Base-by-base conservation (phyloP, 2,113 vertebrate genomes). In the Urocolius indicus region DNA sequence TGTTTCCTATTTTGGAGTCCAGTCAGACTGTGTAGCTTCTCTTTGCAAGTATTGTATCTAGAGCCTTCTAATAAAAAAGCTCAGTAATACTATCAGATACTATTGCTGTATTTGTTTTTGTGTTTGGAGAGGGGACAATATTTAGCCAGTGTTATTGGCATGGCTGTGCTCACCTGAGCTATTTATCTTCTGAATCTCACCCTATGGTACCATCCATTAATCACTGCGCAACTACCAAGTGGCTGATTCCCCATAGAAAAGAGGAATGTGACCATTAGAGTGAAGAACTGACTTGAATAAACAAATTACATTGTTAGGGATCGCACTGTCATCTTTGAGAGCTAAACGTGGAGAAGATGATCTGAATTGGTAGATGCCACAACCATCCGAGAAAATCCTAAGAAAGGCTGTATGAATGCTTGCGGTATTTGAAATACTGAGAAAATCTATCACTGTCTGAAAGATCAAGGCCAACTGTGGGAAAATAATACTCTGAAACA, bases 401-500 rank as follows among this genome's bases (percentile, higher is more conserved):
- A 55, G 79, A 76, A 95, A 84, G 36, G 22, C 24, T 86, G 9
- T 38, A 67, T 72, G 45, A 89, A 85, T n/a, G 52, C 30, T 92
- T 58, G 7, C 49, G 51, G 41, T 77, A 77, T 76, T 82, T 95
- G 52, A 49, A 74, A 81, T 13, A 73, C 32, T 13, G 43, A n/a
- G 32, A 73, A 96, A 83, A 65, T 63, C 68, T 67, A 41, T 55
- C 77, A n/a, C 11, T 79, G 30, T 79, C 59, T 84, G 65, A 72
- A 91, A 91, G 71, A 83, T 63, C 57, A 87, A 91, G 76, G 54
- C 63, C 61, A 91, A 12, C 12, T 59, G 71, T 74, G 73, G 79
- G 59, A 95, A 95, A 93, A 90, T 73, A 96, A 81, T 68, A 91
- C 36, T 81, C 87, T 83, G 84, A 96, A 73, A 75, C 8, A 81